Percentiles rank a stretch among this genome's conserved stretches.
Conservation (phyloP, 2,888 invertebrate species). For the Abscondita cerata region DNA sequence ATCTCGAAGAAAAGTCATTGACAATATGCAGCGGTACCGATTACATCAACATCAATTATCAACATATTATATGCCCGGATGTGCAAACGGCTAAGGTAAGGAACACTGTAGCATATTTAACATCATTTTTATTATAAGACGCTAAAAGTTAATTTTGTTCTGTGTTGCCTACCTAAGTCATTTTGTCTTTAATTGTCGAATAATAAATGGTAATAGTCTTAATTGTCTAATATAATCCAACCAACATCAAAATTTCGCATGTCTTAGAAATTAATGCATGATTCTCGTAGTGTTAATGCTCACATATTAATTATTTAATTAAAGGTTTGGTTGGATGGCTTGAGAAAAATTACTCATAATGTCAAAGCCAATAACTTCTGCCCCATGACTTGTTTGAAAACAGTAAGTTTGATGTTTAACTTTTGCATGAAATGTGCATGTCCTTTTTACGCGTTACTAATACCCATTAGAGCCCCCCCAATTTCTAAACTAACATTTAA, state of each 20-base stretch:
- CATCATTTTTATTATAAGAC: constrained; percentile 5
- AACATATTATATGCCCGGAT: constrained; percentile 95
- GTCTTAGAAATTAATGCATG: constrained; percentile 12
- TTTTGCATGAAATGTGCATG: constrained; percentile 33
- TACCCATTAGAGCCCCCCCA: not conserved
- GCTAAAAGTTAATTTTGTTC: no score
- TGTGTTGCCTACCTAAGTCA: constrained; percentile 1
- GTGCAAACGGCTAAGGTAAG: constrained; percentile 91
- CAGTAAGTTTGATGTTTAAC: constrained; percentile 81
- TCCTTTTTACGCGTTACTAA: constrained; percentile 21
- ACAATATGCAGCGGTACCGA: constrained; percentile 98
- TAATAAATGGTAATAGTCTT: not conserved
- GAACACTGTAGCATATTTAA: not conserved
- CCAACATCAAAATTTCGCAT: constrained; percentile 21
- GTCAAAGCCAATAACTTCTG: constrained; percentile 99
- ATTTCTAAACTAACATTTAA: not conserved
- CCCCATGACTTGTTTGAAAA: constrained; percentile 97
- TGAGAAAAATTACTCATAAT: constrained; percentile 96
- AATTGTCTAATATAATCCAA: not conserved
- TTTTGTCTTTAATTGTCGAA: not conserved
- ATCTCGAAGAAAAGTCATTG: constrained; percentile 89
- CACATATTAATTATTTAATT: constrained; percentile 47
- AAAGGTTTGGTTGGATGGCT: constrained; percentile 95
- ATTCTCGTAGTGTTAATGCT: constrained; percentile 26
- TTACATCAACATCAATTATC: constrained; percentile 98